These are phyloP conservation scores for Tupaia tana DNA, from an alignment of 2,113 vertebrate species.

Conservation along the genomic window DNA sequence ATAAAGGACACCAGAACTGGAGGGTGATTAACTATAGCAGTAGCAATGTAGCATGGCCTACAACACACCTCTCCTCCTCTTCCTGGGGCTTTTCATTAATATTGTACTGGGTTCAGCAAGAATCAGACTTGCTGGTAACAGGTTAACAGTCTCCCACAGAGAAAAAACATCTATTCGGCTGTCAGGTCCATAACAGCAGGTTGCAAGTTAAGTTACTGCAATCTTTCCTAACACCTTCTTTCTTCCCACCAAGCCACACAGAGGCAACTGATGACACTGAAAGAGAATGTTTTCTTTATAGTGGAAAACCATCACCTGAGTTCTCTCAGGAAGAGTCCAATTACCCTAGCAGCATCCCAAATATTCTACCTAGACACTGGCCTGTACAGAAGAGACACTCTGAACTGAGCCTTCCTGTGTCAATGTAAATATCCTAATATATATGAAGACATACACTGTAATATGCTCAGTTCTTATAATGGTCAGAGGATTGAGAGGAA, in stretches of 20 bases:
- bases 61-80: background rate
- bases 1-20: background rate
- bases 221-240: slow-evolving; percentile 61
- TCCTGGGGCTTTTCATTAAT: slow-evolving; percentile 55
- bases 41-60: background rate
- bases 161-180: slow-evolving; percentile 71
- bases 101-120: slow-evolving; percentile 28
- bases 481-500: background rate
- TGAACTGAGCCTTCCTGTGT: background rate
- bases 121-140: slow-evolving; percentile 52
- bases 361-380: background rate
- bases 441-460: background rate
- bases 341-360: background rate
- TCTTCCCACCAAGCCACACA: slow-evolving; percentile 42
- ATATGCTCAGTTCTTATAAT: background rate
- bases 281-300: slow-evolving; percentile 40
- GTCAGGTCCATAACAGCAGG: slow-evolving; percentile 61
- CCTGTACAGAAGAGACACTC: background rate
- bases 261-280: background rate
- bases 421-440: background rate
- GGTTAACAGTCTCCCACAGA: slow-evolving; percentile 70
- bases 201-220: slow-evolving; percentile 59
- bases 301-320: background rate
- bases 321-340: background rate
- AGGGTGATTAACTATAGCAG: slow-evolving; percentile 24